Evolutionary conservation across 2,888 invertebrate genomes (phyloP).

Genomic region (Drosophila nr. medialis): DNA sequence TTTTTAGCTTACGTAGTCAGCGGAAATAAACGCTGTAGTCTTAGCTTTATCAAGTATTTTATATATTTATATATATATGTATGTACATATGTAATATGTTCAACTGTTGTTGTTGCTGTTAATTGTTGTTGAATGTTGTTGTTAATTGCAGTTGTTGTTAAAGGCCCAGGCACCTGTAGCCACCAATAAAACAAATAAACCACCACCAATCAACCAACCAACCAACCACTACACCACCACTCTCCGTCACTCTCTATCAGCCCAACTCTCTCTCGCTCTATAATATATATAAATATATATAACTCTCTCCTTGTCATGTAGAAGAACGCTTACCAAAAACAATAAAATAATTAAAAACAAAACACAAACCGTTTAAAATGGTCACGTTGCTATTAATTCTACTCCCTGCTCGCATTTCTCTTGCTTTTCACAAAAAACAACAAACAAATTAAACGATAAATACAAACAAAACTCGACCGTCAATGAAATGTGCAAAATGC

Average conservation of each 20-base stretch:
- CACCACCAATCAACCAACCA: conserved; percentile 46
- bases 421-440: conserved; percentile 47
- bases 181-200: conserved; percentile 37
- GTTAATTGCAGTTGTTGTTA: conserved; percentile 69
- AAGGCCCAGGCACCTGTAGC: conserved; percentile 60
- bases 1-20: not conserved
- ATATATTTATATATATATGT: not conserved
- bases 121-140: conserved; percentile 64
- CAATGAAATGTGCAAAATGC: conserved; percentile 28
- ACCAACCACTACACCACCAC: conserved; percentile 48
- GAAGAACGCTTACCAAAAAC: conserved; percentile 18
- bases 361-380: conserved; percentile 49
- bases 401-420: conserved; percentile 68
- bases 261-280: conserved; percentile 36
- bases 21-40: conserved; percentile 12
- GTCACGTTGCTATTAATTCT: conserved; percentile 58
- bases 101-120: conserved; percentile 44
- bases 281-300: conserved; percentile 26
- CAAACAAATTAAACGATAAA: conserved; percentile 31
- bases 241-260: conserved; percentile 28
- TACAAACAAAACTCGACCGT: conserved; percentile 18
- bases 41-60: conserved; percentile 12
- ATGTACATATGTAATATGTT: conserved; percentile 23
- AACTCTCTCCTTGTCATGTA: conserved; percentile 26
- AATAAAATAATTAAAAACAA: conserved; percentile 2